phyloP scores from a whole-genome alignment of 1,140 invertebrate species.

The Aleiodes sp. region DNA sequence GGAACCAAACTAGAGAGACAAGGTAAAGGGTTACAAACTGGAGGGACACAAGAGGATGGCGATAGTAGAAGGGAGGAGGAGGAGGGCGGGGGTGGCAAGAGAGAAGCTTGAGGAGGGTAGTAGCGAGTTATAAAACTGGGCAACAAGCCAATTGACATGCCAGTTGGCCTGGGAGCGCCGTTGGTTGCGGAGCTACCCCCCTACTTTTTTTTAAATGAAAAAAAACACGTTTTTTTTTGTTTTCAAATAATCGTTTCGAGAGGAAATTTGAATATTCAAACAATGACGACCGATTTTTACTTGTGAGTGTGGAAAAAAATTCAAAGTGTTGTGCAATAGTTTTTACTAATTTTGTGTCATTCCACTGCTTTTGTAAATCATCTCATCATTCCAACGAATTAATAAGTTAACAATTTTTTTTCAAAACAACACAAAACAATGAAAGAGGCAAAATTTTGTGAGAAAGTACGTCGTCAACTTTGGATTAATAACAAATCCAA shows the following conservation, averaged over 20 bases:
- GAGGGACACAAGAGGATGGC: background rate
- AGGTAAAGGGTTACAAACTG: background rate
- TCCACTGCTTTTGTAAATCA: background rate
- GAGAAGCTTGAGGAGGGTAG: slow-evolving; percentile 28
- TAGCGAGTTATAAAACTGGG: slow-evolving; percentile 63
- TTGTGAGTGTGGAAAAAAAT: slow-evolving; percentile 46
- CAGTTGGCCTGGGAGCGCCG: slow-evolving; percentile 62
- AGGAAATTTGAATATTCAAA: slow-evolving; percentile 23
- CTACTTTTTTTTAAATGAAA: slow-evolving; percentile 20
- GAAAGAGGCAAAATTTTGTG: slow-evolving; percentile 21
- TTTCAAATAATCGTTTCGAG: slow-evolving; percentile 17
- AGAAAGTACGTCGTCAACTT: slow-evolving; percentile 21
- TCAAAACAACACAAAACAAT: no score
- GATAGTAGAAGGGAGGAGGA: slow-evolving; percentile 10
- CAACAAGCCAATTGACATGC: slow-evolving; percentile 66
- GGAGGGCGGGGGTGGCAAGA: slow-evolving; percentile 13
- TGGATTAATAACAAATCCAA: background rate
- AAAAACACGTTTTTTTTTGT: slow-evolving; percentile 4
- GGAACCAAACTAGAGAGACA: slow-evolving; percentile 4
- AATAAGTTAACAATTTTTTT: background rate
- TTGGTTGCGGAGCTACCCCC: slow-evolving; percentile 50
- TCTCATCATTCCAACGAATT: background rate
- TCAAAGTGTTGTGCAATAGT: slow-evolving; percentile 4
- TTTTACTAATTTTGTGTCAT: background rate
- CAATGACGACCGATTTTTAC: slow-evolving; percentile 55